Conservation (phyloP, 2,797 vertebrate species). For the Xenopus petersii region DNA sequence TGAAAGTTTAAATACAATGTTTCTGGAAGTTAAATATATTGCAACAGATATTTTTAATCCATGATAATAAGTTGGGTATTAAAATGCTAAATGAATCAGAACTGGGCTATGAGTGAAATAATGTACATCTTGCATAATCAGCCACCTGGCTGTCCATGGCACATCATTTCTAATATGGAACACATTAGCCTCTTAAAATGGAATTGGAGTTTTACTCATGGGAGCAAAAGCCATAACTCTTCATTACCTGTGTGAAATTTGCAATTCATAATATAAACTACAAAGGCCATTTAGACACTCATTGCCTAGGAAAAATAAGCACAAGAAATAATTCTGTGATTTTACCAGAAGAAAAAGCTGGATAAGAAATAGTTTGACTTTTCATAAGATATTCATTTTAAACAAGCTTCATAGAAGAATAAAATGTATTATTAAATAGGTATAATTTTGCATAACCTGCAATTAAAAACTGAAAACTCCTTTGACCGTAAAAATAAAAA, state of each 20-base stretch:
- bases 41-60: too few relatives aligned
- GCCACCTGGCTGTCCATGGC: slow-evolving; percentile 28
- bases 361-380: slow-evolving; percentile 28
- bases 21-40: too few relatives aligned
- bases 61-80: neutral
- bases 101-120: neutral
- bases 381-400: slow-evolving; percentile 45
- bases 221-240: slow-evolving; percentile 41
- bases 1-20: too few relatives aligned
- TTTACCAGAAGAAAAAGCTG: slow-evolving; percentile 36
- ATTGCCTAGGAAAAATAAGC: slow-evolving; percentile 30
- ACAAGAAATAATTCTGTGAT: slow-evolving; percentile 34
- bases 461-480: too few relatives aligned
- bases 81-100: slow-evolving; percentile 4
- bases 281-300: slow-evolving; percentile 31
- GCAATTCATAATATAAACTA: slow-evolving; percentile 37
- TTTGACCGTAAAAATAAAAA: too few relatives aligned
- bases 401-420: slow-evolving; percentile 34
- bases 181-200: slow-evolving; percentile 40
- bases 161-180: slow-evolving; percentile 35
- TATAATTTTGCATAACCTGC: too few relatives aligned
- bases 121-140: slow-evolving; percentile 32
- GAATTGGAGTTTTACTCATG: slow-evolving; percentile 39
- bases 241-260: slow-evolving; percentile 45
- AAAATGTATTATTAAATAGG: neutral